Base-by-base conservation (phyloP, 2,888 invertebrate species). In the Drosophila greeni region DNA sequence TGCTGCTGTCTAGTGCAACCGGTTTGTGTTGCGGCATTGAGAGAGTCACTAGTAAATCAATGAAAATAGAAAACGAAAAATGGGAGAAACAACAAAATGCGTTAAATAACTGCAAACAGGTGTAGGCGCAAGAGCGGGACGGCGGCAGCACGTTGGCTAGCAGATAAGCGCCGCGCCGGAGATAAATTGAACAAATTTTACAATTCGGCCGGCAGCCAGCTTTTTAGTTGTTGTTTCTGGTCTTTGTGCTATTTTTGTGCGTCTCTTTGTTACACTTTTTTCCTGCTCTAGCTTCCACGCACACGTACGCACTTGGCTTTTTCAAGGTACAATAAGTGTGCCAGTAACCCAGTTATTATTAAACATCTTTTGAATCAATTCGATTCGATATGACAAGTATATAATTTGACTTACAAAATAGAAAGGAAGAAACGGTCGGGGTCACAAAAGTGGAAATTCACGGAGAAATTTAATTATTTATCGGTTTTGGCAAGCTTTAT, bases 31-130 rank as follows among this genome's bases (percentile, higher is more conserved):
- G 20, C 79, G 82, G 70, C 82, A 82, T 74, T 76, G 73, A 66
- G 74, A 76, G 53, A 37, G 26, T 48, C 52, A 66, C 20, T 71
- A 69, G 56, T 62, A 62, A 56, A 69, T 68, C 69, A 69, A 69
- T 62, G 80, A 71, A 73, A 74, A 71, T 64, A 75, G 62, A 60
- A 67, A 67, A 20, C 36, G 54, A 40, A 53, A 61, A 40, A 40
- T 24, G 42, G 33, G 37, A 51, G 36, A 40, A 36, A 68, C 39
- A 51, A 68, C 54, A 72, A 76, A 69, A 57, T 69, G 69, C 60
- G 72, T 80, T 82, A 80, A 82, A 82, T 82, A 80, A 82, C 83
- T 75, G 72, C 72, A 75, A 77, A 66, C 83, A 75, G 73, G 75
- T 80, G 84, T 67, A 74, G 29, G 54, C 45, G 45, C 43, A 29